phyloP scores from a whole-genome alignment of 2,797 vertebrate species.

The Momotus momota region DNA sequence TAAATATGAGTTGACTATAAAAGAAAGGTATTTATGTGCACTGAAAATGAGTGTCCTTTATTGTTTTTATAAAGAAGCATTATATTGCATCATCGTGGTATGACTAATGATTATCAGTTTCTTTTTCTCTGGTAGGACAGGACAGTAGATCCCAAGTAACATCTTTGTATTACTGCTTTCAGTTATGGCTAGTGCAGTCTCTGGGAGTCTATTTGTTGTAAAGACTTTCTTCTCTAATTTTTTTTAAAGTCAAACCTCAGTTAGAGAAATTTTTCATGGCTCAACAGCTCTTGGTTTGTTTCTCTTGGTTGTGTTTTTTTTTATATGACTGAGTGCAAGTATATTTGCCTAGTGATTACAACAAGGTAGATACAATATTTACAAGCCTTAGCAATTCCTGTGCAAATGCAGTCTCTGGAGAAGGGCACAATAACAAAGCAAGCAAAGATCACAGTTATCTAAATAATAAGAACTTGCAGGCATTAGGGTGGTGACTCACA shows the following conservation, averaged over 20 bases:
- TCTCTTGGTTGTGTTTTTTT: background rate
- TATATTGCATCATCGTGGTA: background rate
- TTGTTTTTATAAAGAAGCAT: conserved; percentile 12
- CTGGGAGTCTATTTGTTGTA: background rate
- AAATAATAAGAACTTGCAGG: conserved; percentile 38
- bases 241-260: conserved; percentile 12
- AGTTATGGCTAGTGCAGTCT: background rate
- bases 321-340: conserved; percentile 31
- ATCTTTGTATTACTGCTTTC: background rate
- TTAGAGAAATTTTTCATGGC: conserved; percentile 26
- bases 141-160: background rate
- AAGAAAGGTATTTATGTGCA: conserved; percentile 16
- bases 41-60: background rate
- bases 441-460: conserved; percentile 59
- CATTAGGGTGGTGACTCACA: conserved; percentile 44
- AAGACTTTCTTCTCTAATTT: conserved; percentile 33
- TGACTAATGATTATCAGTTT: conserved; percentile 25
- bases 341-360: conserved; percentile 72
- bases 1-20: conserved; percentile 43
- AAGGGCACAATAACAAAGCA: conserved; percentile 63
- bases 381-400: conserved; percentile 67
- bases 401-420: conserved; percentile 65
- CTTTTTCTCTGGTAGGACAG: background rate
- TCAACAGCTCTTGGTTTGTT: conserved; percentile 1
- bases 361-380: conserved; percentile 75